Percentiles rank a stretch among this genome's conserved stretches.
phyloP scores from a whole-genome alignment of 2,888 invertebrate genomes.

The Xylocampa areola region DNA sequence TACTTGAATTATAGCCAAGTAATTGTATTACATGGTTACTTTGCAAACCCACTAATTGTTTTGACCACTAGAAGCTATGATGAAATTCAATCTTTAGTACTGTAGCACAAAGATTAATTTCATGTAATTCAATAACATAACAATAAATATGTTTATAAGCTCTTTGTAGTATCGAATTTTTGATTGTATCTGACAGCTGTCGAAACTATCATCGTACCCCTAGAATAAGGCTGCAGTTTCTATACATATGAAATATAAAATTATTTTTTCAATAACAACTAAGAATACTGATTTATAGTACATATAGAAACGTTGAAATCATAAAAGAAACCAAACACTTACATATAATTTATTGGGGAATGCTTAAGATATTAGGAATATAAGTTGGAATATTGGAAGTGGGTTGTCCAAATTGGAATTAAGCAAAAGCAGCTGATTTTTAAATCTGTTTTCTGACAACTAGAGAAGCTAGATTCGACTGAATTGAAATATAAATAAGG shows the following conservation, averaged over 20 bases:
- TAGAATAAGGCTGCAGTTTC: too few relatives aligned
- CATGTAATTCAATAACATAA: too few relatives aligned
- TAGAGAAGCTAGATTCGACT: neutral
- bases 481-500: neutral
- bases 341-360: slow-evolving; percentile 12
- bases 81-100: too few relatives aligned
- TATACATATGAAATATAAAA: too few relatives aligned
- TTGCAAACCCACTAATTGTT: too few relatives aligned
- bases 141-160: too few relatives aligned
- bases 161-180: too few relatives aligned
- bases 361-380: slow-evolving; percentile 7
- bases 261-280: slow-evolving; percentile 2
- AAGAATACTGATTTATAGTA: slow-evolving; percentile 6
- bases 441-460: neutral
- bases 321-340: slow-evolving; percentile 12
- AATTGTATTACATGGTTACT: neutral
- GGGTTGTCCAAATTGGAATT: neutral
- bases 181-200: too few relatives aligned
- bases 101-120: too few relatives aligned
- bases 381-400: slow-evolving; percentile 3
- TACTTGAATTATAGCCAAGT: neutral
- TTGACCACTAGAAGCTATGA: too few relatives aligned
- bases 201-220: too few relatives aligned
- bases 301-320: slow-evolving; percentile 2
- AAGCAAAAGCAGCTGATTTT: neutral